Percentiles rank a stretch among this genome's conserved stretches.
phyloP scores from a whole-genome alignment of 2,113 vertebrate genomes.

The Podiceps cristatus region DNA sequence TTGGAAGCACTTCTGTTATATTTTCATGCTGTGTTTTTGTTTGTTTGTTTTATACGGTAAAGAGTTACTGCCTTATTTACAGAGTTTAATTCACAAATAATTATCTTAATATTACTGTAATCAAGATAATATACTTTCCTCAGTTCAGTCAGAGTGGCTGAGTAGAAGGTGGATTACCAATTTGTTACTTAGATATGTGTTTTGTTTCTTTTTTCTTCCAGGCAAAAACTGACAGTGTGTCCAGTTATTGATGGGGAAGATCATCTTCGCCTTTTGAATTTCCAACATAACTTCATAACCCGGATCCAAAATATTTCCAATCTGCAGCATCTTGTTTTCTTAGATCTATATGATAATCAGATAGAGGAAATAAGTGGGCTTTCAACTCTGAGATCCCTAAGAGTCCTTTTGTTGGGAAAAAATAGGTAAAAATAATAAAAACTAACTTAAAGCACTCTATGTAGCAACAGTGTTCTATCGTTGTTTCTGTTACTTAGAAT shows the following conservation, averaged over 20 bases:
- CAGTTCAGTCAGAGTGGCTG: background rate
- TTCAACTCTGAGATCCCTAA: conserved; percentile 84
- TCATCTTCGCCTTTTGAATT: conserved; percentile 88
- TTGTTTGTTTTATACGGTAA: background rate
- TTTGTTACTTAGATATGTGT: background rate
- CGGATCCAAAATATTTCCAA: conserved; percentile 88
- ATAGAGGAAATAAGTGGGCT: conserved; percentile 91
- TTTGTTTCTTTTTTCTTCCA: conserved; percentile 54
- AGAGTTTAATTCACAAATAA: background rate
- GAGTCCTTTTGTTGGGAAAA: conserved; percentile 90
- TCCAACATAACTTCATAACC: conserved; percentile 93
- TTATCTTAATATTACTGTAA: background rate
- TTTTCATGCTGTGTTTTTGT: background rate
- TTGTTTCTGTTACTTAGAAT: background rate
- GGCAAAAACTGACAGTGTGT: conserved; percentile 85
- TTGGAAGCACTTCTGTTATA: background rate
- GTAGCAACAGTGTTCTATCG: background rate
- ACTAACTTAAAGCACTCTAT: background rate
- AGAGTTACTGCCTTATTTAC: background rate
- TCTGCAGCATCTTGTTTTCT: conserved; percentile 88
- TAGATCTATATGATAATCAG: conserved; percentile 93
- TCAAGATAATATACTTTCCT: background rate
- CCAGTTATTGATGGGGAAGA: conserved; percentile 86
- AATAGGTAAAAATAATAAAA: conserved; percentile 85
- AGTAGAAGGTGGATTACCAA: background rate